These are phyloP conservation scores for Esox niger DNA, from an alignment of 2,113 vertebrate species.

Conservation along the genomic window DNA sequence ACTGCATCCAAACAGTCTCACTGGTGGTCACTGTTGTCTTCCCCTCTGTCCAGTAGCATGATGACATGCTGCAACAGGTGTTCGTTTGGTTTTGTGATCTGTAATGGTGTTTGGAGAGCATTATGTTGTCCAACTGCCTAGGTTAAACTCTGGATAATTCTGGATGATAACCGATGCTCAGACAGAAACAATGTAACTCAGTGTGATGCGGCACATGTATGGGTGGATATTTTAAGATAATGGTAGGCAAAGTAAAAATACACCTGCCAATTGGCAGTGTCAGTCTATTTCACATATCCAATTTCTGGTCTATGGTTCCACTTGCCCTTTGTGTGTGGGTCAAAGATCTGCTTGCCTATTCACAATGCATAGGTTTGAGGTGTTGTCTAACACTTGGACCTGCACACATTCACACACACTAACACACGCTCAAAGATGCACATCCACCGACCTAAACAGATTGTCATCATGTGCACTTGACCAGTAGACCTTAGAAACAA, in stretches of 20 bases:
- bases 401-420: background rate
- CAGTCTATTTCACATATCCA: background rate
- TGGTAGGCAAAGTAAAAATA: constrained; percentile 20
- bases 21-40: constrained; percentile 9
- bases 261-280: background rate
- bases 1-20: constrained; percentile 44
- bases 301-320: constrained; percentile 5
- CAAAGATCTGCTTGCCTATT: background rate
- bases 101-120: background rate
- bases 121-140: background rate
- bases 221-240: constrained; percentile 27
- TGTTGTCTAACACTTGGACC: background rate
- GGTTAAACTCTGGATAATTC: background rate
- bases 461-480: no score
- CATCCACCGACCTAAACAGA: background rate
- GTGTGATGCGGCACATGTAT: constrained; percentile 1
- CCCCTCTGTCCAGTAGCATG: background rate
- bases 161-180: background rate
- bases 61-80: constrained; percentile 53
- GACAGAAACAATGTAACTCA: constrained; percentile 2
- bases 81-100: background rate
- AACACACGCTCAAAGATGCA: background rate
- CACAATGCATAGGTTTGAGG: background rate
- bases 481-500: background rate
- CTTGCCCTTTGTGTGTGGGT: constrained; percentile 18